Percentiles rank a stretch among this genome's conserved stretches.
Conservation (phyloP, 1,140 invertebrate genomes). For the Hirudo medicinalis region DNA sequence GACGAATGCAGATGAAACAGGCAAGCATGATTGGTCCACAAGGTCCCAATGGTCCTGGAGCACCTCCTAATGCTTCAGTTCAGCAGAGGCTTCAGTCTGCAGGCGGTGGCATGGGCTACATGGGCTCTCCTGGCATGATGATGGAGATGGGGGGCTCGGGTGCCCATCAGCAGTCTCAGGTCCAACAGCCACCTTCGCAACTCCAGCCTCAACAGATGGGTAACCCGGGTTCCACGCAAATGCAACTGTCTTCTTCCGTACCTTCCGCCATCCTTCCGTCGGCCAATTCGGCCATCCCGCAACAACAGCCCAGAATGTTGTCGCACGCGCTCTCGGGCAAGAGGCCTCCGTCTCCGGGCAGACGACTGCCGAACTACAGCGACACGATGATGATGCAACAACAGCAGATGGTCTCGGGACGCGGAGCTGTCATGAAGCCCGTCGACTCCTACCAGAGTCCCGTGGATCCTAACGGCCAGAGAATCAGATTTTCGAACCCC, state of each 20-base stretch:
- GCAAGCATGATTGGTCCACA: too few species aligned
- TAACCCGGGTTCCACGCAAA: background rate
- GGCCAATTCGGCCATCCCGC: background rate
- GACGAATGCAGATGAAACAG: conserved; percentile 11
- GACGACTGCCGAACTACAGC: conserved; percentile 6
- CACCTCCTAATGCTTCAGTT: background rate
- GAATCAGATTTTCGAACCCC: background rate
- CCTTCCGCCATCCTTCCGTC: background rate
- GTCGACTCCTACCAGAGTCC: background rate
- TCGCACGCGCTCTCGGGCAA: background rate
- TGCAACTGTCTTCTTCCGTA: background rate
- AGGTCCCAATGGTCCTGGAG: background rate
- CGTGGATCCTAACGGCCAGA: background rate
- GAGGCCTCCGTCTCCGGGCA: background rate
- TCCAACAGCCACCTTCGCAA: background rate
- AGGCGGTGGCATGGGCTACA: background rate
- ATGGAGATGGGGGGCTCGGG: background rate
- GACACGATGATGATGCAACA: conserved; percentile 11
- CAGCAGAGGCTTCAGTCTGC: background rate
- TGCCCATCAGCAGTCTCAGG: background rate
- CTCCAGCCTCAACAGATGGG: background rate
- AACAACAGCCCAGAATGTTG: background rate
- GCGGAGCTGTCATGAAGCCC: background rate
- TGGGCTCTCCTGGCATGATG: background rate
- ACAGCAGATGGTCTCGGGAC: background rate